Conservation (phyloP, 2,113 vertebrate genomes). For the Rana temporaria region DNA sequence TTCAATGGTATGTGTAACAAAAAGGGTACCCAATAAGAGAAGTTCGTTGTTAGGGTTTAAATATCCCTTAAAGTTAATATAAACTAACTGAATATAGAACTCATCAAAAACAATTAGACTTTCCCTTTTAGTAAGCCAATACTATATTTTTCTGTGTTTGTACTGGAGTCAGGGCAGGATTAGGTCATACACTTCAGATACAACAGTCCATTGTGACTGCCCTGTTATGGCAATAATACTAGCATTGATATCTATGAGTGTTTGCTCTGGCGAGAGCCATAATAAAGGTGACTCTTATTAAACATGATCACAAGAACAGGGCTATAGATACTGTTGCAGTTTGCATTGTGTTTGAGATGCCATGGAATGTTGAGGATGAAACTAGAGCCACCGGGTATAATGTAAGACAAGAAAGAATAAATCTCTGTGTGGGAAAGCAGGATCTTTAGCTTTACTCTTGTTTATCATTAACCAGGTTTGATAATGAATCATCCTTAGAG, state of each 20-base stretch:
- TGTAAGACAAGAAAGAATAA: too few relatives aligned
- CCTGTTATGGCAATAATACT: background rate
- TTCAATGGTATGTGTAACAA: too few relatives aligned
- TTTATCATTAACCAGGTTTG: too few relatives aligned
- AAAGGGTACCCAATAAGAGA: too few relatives aligned
- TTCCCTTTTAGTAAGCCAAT: too few relatives aligned
- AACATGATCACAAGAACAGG: background rate
- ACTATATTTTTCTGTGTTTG: background rate
- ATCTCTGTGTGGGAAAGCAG: too few relatives aligned
- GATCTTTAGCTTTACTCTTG: too few relatives aligned
- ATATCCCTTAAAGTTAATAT: too few relatives aligned
- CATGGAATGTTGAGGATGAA: constrained; percentile 6
- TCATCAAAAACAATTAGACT: too few relatives aligned
- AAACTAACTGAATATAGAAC: too few relatives aligned
- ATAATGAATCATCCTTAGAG: too few relatives aligned
- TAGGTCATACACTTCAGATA: background rate
- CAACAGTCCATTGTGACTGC: background rate
- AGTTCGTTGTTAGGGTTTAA: too few relatives aligned
- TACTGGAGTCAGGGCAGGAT: background rate
- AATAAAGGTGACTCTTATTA: background rate
- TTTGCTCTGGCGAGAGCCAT: background rate
- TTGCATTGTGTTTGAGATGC: background rate
- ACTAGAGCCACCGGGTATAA: background rate
- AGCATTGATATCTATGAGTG: background rate
- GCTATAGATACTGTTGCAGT: background rate